Evolutionary conservation across 2,888 invertebrate species (phyloP).

Genomic region (Ochlodes sylvanus): DNA sequence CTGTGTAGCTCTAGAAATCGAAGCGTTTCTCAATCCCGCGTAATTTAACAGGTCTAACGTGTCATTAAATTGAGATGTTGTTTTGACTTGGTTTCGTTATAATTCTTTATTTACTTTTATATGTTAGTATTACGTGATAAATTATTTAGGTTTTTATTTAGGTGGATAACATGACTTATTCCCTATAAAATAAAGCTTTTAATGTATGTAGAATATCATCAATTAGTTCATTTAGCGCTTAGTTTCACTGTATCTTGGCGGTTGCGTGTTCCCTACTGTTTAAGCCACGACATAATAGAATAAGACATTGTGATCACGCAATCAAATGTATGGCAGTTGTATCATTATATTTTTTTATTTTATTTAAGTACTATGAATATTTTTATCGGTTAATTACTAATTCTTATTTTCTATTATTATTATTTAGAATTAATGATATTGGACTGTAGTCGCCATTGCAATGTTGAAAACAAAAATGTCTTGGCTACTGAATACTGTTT

Average conservation of each 20-base stretch:
- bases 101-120: constrained; percentile 28
- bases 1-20: background rate
- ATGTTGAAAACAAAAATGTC: constrained; percentile 30
- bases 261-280: background rate
- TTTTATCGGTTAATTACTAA: constrained; percentile 16
- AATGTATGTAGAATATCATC: constrained; percentile 1
- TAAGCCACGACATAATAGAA: background rate
- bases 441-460: constrained; percentile 31
- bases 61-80: constrained; percentile 23
- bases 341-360: constrained; percentile 17
- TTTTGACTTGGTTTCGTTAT: constrained; percentile 18
- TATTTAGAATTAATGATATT: constrained; percentile 19
- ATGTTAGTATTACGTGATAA: constrained; percentile 33
- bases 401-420: constrained; percentile 29
- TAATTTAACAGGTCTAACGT: constrained; percentile 6
- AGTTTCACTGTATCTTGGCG: background rate
- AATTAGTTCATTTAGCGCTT: background rate
- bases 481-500: constrained; percentile 34
- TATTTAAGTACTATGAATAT: constrained; percentile 12
- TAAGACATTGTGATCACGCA: constrained; percentile 10
- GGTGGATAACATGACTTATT: constrained; percentile 24
- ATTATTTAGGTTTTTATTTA: constrained; percentile 26
- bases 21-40: background rate
- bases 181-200: constrained; percentile 4
- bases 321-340: constrained; percentile 17